A percentile compares a stretch with the other conserved stretches of the same genome.
Conservation (phyloP, 2,797 vertebrate genomes). For the Alfaro cultratus region DNA sequence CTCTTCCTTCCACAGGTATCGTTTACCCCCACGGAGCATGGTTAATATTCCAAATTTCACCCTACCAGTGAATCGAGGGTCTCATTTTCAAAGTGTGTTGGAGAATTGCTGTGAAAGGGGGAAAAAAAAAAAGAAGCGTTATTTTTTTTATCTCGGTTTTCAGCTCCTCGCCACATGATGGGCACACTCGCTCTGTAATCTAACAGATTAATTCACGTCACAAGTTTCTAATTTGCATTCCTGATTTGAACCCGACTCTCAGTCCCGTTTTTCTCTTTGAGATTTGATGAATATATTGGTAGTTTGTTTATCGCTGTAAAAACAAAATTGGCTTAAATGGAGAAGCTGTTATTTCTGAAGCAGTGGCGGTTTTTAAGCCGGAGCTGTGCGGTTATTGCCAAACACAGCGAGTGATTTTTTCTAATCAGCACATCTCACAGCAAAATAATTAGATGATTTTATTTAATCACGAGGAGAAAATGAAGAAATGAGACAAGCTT, state of each 20-base stretch:
- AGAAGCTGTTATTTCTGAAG: constrained; percentile 20
- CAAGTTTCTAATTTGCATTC: constrained; percentile 57
- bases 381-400: constrained; percentile 2
- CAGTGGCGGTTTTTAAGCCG: constrained; percentile 21
- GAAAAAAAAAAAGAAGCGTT: background rate
- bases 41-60: constrained; percentile 53
- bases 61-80: constrained; percentile 27
- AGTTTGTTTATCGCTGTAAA: constrained; percentile 10
- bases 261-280: constrained; percentile 48
- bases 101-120: constrained; percentile 3
- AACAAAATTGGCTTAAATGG: constrained; percentile 22
- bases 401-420: constrained; percentile 22
- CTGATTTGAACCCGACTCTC: constrained; percentile 35
- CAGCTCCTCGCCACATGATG: constrained; percentile 32
- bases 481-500: constrained; percentile 23
- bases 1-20: constrained; percentile 45
- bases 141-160: constrained; percentile 54
- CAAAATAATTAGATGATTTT: constrained; percentile 39
- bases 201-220: constrained; percentile 38
- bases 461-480: constrained; percentile 34
- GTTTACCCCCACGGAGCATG: constrained; percentile 29
- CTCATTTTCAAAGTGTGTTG: constrained; percentile 44
- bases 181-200: constrained; percentile 34
- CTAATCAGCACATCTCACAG: constrained; percentile 43
- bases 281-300: constrained; percentile 42